Evolutionary conservation across 2,113 vertebrate genomes (phyloP), one percentile per base, ranked within the genome.

Genomic region (Daboia siamensis): DNA sequence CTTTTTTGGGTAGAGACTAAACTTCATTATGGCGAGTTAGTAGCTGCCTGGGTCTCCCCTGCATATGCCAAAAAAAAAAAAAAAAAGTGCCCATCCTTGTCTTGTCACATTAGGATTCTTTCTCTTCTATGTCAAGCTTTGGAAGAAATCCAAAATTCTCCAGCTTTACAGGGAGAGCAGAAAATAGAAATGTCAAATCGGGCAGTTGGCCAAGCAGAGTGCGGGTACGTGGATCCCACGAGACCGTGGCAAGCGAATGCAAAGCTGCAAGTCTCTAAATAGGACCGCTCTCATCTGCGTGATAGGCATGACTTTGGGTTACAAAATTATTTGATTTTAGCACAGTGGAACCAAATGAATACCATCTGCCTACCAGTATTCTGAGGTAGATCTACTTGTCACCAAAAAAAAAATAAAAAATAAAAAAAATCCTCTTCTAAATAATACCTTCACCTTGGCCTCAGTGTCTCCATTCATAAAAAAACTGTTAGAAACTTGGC

Each of bases 11-110:
- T 0, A 0, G 88, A 84, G 48, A 0, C 0, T 0, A 61, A 59
- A 90, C 91, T 92, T 94, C 92, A 90, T 92, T 95, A 93, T 91
- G 74, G 90, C 93, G 88, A 80, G 21, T 0, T 84, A 12, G 8
- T 20, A 48, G 0, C 0, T 1, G 86, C 84, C 74, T 56, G 46
- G 69, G 59, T 84, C 21, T 1, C 2, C 2, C 10, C 5, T 61
- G 17, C 33, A 4, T 15, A 0, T 91, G 84, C 39, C 48, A 64
- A 0, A 21, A 57, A 57, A 23, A 8, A 7, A 64, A 0, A 20
- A 56, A 57, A 23, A 9, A 7, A 57, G 0, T 0, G 23, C 5
- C 61, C 0, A 0, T 56, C 51, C 74, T 51, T 51, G 48, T 7
- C 56, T 74, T 91, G 86, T 93, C 54, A 54, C 44, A 90, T 93